Evolutionary conservation across 2,888 invertebrate species (phyloP).

Genomic region (Dasysyrphus albostriatus): DNA sequence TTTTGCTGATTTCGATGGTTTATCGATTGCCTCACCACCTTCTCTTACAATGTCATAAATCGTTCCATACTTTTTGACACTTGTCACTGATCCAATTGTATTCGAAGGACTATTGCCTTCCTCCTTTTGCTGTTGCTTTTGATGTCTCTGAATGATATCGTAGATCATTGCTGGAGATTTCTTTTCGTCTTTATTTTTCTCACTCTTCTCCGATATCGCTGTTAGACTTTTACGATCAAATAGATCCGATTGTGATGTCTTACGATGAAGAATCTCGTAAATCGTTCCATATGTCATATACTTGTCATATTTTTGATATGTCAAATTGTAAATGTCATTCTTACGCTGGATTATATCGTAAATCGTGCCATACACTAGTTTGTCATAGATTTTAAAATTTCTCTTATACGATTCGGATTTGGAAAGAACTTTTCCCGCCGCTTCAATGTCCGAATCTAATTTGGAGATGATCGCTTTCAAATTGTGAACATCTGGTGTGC

Average conservation of each 20-base stretch:
- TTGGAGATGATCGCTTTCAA: conserved; percentile 74
- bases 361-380: conserved; percentile 83
- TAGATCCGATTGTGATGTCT: conserved; percentile 80
- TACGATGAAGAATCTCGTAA: conserved; percentile 83
- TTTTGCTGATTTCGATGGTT: conserved; percentile 71
- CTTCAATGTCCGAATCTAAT: conserved; percentile 60
- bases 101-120: conserved; percentile 18
- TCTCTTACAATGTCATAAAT: conserved; percentile 84
- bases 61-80: conserved; percentile 80
- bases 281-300: conserved; percentile 84
- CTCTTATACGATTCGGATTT: conserved; percentile 79
- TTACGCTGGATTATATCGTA: conserved; percentile 84
- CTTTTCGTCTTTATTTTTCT: conserved; percentile 69
- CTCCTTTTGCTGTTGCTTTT: conserved; percentile 51
- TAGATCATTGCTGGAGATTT: conserved; percentile 82
- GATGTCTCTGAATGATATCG: conserved; percentile 82
- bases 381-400: conserved; percentile 83
- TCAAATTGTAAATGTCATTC: conserved; percentile 82
- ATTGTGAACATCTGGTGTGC: conserved; percentile 65
- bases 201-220: conserved; percentile 81
- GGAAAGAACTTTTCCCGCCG: conserved; percentile 52
- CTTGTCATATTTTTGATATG: conserved; percentile 83
- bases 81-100: conserved; percentile 47
- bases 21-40: conserved; percentile 78
- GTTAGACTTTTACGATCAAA: conserved; percentile 82